Conservation (phyloP, 1,140 invertebrate species). For the Philopotamus ludificatus region DNA sequence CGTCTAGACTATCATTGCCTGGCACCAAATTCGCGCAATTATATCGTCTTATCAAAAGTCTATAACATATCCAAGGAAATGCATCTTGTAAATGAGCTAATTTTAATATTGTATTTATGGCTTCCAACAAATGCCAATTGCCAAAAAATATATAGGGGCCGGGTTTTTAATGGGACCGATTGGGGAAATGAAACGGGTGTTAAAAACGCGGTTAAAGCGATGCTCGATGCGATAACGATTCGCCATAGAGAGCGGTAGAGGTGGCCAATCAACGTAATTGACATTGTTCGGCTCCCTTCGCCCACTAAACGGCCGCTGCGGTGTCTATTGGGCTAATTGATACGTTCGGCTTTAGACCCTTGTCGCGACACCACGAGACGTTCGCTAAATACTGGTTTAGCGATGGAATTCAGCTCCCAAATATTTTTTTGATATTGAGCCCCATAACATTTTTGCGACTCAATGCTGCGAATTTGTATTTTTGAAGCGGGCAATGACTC, state of each 20-base stretch:
- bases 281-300: slow-evolving; percentile 21
- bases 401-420: too few species aligned
- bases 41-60: not conserved
- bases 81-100: too few species aligned
- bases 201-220: not conserved
- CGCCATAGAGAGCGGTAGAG: not conserved
- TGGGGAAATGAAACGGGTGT: slow-evolving; percentile 5
- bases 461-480: too few species aligned
- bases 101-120: too few species aligned
- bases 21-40: not conserved
- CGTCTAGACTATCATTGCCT: slow-evolving; percentile 36
- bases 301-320: slow-evolving; percentile 13
- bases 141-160: not conserved
- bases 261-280: slow-evolving; percentile 21
- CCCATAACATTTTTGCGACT: too few species aligned
- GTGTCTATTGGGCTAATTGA: slow-evolving; percentile 15
- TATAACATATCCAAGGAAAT: too few species aligned
- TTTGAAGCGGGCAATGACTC: not conserved
- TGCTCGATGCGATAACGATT: slow-evolving; percentile 4
- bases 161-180: not conserved
- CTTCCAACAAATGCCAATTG: not conserved
- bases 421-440: too few species aligned
- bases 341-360: slow-evolving; percentile 8
- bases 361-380: too few species aligned
- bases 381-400: not conserved